Evolutionary conservation across 2,113 vertebrate species (phyloP).

Genomic region (Callipepla californica): DNA sequence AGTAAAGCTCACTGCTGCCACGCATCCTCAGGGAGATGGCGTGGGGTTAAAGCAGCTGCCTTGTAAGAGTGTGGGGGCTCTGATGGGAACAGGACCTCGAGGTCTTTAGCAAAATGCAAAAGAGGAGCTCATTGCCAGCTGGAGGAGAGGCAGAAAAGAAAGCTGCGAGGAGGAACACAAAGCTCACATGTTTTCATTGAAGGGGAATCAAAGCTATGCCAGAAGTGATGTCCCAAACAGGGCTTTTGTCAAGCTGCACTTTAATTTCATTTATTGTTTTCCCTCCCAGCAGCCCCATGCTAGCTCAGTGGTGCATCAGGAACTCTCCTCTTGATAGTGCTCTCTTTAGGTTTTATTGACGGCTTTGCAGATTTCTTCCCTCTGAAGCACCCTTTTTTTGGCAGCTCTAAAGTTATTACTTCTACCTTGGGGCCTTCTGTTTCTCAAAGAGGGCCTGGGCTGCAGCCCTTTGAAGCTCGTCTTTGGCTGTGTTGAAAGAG

Average conservation of each 20-base stretch:
- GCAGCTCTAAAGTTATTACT: constrained; percentile 44
- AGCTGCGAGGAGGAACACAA: not conserved
- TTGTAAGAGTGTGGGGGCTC: not conserved
- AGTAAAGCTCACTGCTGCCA: not conserved
- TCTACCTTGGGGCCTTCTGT: constrained; percentile 29
- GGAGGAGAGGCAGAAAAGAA: not conserved
- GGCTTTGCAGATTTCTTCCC: constrained; percentile 53
- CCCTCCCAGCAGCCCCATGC: not conserved
- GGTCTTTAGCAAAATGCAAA: not conserved
- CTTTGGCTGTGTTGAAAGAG: constrained; percentile 51
- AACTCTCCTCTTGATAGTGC: constrained; percentile 17
- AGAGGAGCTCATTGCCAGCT: not conserved
- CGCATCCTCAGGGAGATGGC: not conserved
- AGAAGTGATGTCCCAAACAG: constrained; percentile 14
- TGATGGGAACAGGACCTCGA: not conserved
- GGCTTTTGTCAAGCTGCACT: not conserved
- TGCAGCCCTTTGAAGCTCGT: constrained; percentile 32
- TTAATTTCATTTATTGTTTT: constrained; percentile 33
- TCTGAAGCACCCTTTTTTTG: constrained; percentile 53
- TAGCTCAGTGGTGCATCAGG: not conserved
- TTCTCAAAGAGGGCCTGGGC: constrained; percentile 28
- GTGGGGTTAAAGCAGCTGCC: not conserved
- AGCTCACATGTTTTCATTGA: not conserved
- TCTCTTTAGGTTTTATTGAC: constrained; percentile 63
- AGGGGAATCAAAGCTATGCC: constrained; percentile 32